Evolutionary conservation across 2,113 vertebrate species (phyloP).

Genomic region (Periophthalmus modestus): DNA sequence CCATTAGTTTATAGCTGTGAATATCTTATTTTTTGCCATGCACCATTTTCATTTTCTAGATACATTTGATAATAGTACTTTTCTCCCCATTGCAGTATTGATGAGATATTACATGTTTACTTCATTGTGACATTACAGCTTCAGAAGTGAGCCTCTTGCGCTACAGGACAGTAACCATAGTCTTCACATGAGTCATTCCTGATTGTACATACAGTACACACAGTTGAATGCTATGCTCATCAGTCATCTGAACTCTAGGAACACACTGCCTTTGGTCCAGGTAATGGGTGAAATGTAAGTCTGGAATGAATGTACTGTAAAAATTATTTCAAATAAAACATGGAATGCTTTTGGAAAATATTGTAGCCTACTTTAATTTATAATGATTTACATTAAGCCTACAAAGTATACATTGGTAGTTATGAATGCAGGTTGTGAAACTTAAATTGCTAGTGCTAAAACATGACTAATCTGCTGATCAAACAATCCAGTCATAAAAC

Average conservation of each 20-base stretch:
- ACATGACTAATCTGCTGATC: no score
- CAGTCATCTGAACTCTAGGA: background rate
- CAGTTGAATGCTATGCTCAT: background rate
- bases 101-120: background rate
- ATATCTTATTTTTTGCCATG: background rate
- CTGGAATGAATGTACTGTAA: conserved; percentile 51
- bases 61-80: background rate
- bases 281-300: background rate
- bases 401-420: no score
- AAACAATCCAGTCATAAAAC: no score
- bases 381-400: background rate
- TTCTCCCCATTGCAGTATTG: background rate
- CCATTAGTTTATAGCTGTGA: background rate
- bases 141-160: background rate
- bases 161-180: background rate
- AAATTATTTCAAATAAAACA: conserved; percentile 75
- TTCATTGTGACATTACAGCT: background rate
- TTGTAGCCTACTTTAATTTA: background rate
- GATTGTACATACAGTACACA: background rate
- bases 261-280: conserved; percentile 1
- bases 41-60: background rate
- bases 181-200: background rate
- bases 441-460: no score
- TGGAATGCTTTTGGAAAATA: conserved; percentile 58
- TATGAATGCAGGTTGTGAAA: background rate